Base-by-base conservation (phyloP, 1,140 invertebrate species). In the Ceratitis capitata region DNA sequence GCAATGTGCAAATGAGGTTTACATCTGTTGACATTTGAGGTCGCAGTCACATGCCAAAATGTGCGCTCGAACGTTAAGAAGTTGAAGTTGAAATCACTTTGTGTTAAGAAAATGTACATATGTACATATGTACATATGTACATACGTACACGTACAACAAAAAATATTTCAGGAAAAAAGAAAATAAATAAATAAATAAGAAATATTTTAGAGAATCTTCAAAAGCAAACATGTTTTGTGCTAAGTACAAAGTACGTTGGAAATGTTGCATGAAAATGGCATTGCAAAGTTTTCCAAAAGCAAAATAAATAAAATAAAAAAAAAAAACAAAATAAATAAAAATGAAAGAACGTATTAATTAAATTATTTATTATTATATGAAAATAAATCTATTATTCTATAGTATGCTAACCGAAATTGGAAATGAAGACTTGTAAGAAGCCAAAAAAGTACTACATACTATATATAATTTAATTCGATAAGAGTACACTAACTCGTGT, bases 1-100 rank as follows among this genome's bases (percentile, higher is more conserved):
- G 61, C 61, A 69, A 69, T 69, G 61, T 69, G 61, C 61, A 69
- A 69, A 69, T 69, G 61, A 69, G 61, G 61, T 69, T 69, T 69
- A 69, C 61, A 69, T 69, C 61, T 69, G 61, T 69, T 69, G 61
- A 69, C 61, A 69, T 69, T 69, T 69, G 61, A 69, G 61, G 61
- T 69, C 61, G 61, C 16, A 35, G 61, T 35, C 61, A 39, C 61
- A 69, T 39, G 61, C 61, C 61, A 69, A 69, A 69, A 69, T 69
- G 61, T 69, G 61, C 61, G 61, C 61, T 69, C 61, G 61, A 19
- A 69, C 61, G 61, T 69, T 69, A 69, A 69, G 61, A 69, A 69
- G 61, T 69, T 69, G 61, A 69, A 69, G 61, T 69, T 69, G 61
- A 69, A 69, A 69, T 69, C 61, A 69, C 32, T 35, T 69, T 32